Conservation (phyloP, 2,797 vertebrate species). For the Cirrhinus mrigala region DNA sequence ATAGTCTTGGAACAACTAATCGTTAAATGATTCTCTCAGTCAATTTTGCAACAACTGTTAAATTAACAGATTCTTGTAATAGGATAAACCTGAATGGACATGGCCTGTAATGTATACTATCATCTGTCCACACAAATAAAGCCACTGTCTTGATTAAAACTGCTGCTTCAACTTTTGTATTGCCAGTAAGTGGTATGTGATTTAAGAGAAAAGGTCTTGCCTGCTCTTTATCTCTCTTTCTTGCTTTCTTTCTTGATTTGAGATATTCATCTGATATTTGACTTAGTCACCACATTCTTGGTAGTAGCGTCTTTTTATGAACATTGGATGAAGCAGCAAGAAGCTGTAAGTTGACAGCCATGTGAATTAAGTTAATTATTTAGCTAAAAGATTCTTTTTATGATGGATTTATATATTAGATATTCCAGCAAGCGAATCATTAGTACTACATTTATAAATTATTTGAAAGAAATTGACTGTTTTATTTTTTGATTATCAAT, state of each 20-base stretch:
- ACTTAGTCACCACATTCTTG: slow-evolving; percentile 18
- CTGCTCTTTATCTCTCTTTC: background rate
- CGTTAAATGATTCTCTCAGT: background rate
- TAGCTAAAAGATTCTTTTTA: background rate
- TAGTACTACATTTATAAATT: background rate
- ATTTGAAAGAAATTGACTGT: too few relatives aligned
- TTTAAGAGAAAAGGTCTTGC: background rate
- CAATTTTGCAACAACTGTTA: background rate
- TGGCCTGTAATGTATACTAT: slow-evolving; percentile 15
- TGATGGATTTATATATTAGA: background rate
- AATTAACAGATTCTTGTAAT: slow-evolving; percentile 13
- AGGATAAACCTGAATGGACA: background rate
- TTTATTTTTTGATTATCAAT: slow-evolving; percentile 31
- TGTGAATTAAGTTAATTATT: background rate
- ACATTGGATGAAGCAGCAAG: background rate
- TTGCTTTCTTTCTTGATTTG: background rate
- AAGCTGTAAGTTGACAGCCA: background rate
- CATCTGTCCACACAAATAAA: slow-evolving; percentile 6
- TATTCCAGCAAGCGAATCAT: background rate
- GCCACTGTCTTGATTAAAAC: background rate
- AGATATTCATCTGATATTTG: background rate
- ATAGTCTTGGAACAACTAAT: background rate
- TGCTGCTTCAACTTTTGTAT: background rate
- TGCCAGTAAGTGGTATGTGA: background rate
- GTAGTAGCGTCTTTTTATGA: slow-evolving; percentile 9